phyloP scores from a whole-genome alignment of 2,113 vertebrate genomes.

The Chelonoidis abingdonii region DNA sequence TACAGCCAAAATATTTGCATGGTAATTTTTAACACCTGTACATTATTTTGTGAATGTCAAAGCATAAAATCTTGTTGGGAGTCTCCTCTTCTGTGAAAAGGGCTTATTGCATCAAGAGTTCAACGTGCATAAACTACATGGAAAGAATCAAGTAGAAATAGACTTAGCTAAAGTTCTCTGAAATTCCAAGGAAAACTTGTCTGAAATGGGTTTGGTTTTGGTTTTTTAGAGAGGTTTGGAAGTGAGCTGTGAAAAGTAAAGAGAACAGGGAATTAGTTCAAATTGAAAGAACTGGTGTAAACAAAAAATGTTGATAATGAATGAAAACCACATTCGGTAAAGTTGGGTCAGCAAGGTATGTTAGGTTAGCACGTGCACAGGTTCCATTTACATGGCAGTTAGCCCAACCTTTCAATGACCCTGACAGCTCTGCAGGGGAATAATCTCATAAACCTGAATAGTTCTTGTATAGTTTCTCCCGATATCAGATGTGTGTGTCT shows the following conservation, averaged over 20 bases:
- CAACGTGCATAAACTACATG: not conserved
- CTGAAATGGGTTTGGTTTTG: not conserved
- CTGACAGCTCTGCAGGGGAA: constrained; percentile 56
- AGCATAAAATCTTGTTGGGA: constrained; percentile 4
- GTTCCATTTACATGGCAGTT: constrained; percentile 49
- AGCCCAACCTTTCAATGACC: constrained; percentile 56
- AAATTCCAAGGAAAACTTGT: constrained; percentile 39
- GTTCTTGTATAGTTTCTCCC: constrained; percentile 45
- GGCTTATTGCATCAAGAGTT: constrained; percentile 23
- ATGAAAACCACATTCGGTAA: constrained; percentile 66
- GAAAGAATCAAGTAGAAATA: constrained; percentile 51
- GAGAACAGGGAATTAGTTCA: constrained; percentile 43
- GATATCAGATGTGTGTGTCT: not conserved
- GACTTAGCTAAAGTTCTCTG: not conserved
- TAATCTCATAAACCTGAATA: constrained; percentile 62
- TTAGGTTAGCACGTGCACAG: constrained; percentile 53
- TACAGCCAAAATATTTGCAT: constrained; percentile 11
- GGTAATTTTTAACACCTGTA: not conserved
- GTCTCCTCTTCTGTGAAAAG: not conserved
- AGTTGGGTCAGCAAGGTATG: constrained; percentile 1
- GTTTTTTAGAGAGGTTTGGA: constrained; percentile 4
- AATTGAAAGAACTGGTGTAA: constrained; percentile 34
- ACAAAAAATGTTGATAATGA: constrained; percentile 57
- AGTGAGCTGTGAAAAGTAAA: constrained; percentile 19
- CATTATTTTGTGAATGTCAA: constrained; percentile 29